A percentile compares a stretch with the other conserved stretches of the same genome.
phyloP scores from a whole-genome alignment of 1,140 invertebrate genomes.

The Lanistes nyassanus region DNA sequence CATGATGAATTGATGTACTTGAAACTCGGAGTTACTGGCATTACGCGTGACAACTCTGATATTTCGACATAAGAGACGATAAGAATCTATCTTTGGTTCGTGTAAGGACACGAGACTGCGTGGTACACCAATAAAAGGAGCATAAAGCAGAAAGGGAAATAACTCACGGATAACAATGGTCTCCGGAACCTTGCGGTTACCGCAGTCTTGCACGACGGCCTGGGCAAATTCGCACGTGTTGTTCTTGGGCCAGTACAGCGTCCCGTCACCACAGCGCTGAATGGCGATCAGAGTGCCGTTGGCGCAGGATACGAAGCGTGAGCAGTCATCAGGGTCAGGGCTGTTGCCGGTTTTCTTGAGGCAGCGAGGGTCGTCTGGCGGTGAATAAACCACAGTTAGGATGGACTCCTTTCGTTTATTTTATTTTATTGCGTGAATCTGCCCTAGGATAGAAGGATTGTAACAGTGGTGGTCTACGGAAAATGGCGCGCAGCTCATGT shows the following conservation, averaged over 20 bases:
- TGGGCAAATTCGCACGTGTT: constrained; percentile 45
- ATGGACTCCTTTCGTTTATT: too few relatives aligned
- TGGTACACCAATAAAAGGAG: too few relatives aligned
- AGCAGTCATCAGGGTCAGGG: constrained; percentile 46
- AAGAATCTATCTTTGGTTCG: too few relatives aligned
- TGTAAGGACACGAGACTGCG: too few relatives aligned
- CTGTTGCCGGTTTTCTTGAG: constrained; percentile 45
- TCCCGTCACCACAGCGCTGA: constrained; percentile 44
- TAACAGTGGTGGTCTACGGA: too few relatives aligned
- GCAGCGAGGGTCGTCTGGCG: constrained; percentile 40
- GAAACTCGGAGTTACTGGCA: too few relatives aligned
- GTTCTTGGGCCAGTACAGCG: constrained; percentile 42
- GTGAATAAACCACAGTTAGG: background rate
- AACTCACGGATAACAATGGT: constrained; percentile 44
- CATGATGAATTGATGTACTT: too few relatives aligned
- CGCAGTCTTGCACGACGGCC: constrained; percentile 35
- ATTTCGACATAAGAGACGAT: too few relatives aligned
- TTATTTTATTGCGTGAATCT: too few relatives aligned
- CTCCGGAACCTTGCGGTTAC: constrained; percentile 35
- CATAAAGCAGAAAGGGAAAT: background rate
- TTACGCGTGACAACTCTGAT: too few relatives aligned
- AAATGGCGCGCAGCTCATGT: too few relatives aligned
- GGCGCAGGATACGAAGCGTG: constrained; percentile 41
- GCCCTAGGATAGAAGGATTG: too few relatives aligned
- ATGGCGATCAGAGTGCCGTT: constrained; percentile 46